phyloP scores from a whole-genome alignment of 2,888 invertebrate species.

The Ormyrus thymus region DNA sequence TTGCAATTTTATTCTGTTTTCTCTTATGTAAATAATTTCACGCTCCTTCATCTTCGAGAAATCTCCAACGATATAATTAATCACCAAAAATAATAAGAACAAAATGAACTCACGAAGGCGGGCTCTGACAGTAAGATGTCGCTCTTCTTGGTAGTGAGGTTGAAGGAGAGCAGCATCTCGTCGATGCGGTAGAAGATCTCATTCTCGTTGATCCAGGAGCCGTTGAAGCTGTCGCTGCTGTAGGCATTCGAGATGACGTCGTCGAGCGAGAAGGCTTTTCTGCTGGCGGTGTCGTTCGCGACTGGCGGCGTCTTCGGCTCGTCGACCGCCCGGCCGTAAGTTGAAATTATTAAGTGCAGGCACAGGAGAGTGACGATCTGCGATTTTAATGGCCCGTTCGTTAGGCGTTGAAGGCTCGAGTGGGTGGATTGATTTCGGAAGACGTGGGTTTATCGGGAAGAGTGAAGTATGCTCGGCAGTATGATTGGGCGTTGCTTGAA shows the following conservation, averaged over 20 bases:
- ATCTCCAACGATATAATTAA: too few species aligned
- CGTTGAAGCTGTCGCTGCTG: slow-evolving; percentile 71
- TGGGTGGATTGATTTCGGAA: background rate
- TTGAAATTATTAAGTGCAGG: slow-evolving; percentile 22
- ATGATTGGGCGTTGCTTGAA: too few species aligned
- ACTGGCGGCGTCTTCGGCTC: background rate
- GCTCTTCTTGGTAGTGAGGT: slow-evolving; percentile 63
- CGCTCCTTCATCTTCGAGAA: too few species aligned
- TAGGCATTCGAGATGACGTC: slow-evolving; percentile 46
- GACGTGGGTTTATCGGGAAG: background rate
- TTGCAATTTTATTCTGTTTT: too few species aligned
- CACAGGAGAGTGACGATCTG: slow-evolving; percentile 32
- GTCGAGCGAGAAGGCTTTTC: slow-evolving; percentile 23
- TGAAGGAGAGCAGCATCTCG: slow-evolving; percentile 63
- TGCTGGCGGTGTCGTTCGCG: background rate
- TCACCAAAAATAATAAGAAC: too few species aligned
- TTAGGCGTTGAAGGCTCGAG: slow-evolving; percentile 4
- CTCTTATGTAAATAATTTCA: too few species aligned
- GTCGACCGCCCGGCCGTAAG: background rate
- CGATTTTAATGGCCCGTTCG: slow-evolving; percentile 16
- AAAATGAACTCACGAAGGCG: slow-evolving; percentile 51
- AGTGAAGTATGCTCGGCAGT: too few species aligned
- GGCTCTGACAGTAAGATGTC: slow-evolving; percentile 57
- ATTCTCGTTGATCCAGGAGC: slow-evolving; percentile 74
- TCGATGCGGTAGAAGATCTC: slow-evolving; percentile 68